phyloP scores from a whole-genome alignment of 2,888 invertebrate genomes.

The Calameuta idolon region DNA sequence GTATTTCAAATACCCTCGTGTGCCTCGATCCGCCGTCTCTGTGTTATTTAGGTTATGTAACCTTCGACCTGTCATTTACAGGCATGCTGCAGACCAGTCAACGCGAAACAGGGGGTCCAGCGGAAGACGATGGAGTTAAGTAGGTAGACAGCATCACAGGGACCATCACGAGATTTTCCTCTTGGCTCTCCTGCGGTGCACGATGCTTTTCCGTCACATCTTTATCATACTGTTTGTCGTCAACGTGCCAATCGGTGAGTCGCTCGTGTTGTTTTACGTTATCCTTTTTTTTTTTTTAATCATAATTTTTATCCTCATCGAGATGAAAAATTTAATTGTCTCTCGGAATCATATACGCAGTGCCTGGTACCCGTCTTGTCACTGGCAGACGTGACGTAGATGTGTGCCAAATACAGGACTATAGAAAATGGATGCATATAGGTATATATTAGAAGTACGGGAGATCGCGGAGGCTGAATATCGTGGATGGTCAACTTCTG shows the following conservation, averaged over 20 bases:
- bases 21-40: no score
- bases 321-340: not conserved
- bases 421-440: not conserved
- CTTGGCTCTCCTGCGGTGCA: slow-evolving; percentile 45
- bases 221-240: slow-evolving; percentile 58
- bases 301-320: not conserved
- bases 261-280: slow-evolving; percentile 1
- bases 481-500: slow-evolving; percentile 57
- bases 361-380: not conserved
- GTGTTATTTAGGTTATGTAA: no score
- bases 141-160: slow-evolving; percentile 46
- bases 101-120: slow-evolving; percentile 46
- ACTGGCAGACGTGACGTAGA: not conserved
- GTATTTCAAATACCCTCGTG: no score
- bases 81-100: slow-evolving; percentile 47
- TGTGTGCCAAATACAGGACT: slow-evolving; percentile 5
- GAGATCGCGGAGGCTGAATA: no score
- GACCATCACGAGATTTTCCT: slow-evolving; percentile 44
- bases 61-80: slow-evolving; percentile 31
- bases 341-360: not conserved
- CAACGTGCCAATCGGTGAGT: slow-evolving; percentile 63
- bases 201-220: slow-evolving; percentile 59
- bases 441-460: no score
- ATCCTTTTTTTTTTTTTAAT: slow-evolving; percentile 9
- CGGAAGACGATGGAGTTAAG: slow-evolving; percentile 55